phyloP scores from a whole-genome alignment of 1,140 invertebrate species.

The Bombus sylvicola region DNA sequence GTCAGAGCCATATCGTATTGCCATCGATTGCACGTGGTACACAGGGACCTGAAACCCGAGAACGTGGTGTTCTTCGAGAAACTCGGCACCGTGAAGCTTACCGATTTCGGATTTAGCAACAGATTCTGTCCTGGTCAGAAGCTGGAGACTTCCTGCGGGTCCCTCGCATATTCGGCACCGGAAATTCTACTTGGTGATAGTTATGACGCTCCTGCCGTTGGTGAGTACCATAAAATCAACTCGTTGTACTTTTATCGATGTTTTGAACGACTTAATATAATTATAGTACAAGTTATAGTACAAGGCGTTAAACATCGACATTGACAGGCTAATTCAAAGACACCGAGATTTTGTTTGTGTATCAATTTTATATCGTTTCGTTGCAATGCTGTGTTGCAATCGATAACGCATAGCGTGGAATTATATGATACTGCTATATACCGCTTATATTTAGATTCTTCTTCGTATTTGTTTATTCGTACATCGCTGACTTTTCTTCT shows the following conservation, averaged over 20 bases:
- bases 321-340: no score
- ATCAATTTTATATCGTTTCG: no score
- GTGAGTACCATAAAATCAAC: conserved; percentile 82
- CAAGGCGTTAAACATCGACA: no score
- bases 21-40: conserved; percentile 96
- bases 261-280: neutral
- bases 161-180: conserved; percentile 99
- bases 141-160: conserved; percentile 99
- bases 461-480: no score
- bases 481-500: no score
- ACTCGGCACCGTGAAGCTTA: conserved; percentile 98
- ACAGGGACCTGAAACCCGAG: conserved; percentile 98
- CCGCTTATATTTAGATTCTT: no score
- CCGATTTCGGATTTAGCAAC: conserved; percentile 99
- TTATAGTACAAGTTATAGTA: no score
- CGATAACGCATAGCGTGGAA: no score
- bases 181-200: conserved; percentile 98
- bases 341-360: no score
- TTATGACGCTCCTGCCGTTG: conserved; percentile 96
- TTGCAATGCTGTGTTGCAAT: no score
- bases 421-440: no score
- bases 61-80: conserved; percentile 99
- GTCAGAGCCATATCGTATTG: conserved; percentile 99
- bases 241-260: neutral
- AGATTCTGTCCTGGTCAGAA: conserved; percentile 98